A percentile compares a stretch with the other conserved stretches of the same genome.
Evolutionary conservation across 2,797 vertebrate genomes (phyloP).

Genomic region (Gadopsis marmoratus): DNA sequence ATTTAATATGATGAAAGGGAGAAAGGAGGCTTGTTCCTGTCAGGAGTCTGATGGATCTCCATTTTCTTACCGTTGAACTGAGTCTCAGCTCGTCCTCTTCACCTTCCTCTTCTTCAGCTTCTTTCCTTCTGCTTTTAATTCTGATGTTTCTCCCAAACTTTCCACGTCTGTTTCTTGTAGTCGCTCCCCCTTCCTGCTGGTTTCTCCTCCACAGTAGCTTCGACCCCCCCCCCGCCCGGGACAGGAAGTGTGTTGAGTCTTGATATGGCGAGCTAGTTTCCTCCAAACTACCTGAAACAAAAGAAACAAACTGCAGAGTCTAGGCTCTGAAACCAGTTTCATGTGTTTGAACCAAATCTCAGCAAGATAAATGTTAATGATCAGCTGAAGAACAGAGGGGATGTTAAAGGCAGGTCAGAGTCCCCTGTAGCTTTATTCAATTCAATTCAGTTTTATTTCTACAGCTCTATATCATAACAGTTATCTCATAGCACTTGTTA

Average conservation of each 20-base stretch:
- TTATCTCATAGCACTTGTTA: too few relatives aligned
- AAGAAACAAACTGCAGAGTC: neutral
- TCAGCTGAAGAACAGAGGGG: too few relatives aligned
- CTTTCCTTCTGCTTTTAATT: neutral
- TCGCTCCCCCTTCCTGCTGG: neutral
- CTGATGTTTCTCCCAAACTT: neutral
- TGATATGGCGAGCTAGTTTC: conserved; percentile 54
- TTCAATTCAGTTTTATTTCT: too few relatives aligned
- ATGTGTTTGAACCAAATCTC: neutral
- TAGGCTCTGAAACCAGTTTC: neutral
- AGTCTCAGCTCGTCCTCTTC: neutral
- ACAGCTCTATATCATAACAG: too few relatives aligned
- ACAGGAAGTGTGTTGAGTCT: conserved; percentile 69
- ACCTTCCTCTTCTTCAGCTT: neutral
- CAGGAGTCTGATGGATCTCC: conserved; percentile 10
- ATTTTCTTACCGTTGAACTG: conserved; percentile 18
- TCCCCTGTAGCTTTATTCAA: too few relatives aligned
- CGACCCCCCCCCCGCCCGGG: neutral
- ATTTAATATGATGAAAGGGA: too few relatives aligned
- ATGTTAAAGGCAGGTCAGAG: too few relatives aligned
- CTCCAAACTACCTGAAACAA: conserved; percentile 31
- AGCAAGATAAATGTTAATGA: neutral
- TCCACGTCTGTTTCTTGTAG: neutral
- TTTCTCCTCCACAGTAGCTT: conserved; percentile 24
- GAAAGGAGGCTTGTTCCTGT: neutral